These are phyloP conservation scores for Enteromius argenteus DNA, from an alignment of 2,797 vertebrate genomes.

Conservation along the genomic window DNA sequence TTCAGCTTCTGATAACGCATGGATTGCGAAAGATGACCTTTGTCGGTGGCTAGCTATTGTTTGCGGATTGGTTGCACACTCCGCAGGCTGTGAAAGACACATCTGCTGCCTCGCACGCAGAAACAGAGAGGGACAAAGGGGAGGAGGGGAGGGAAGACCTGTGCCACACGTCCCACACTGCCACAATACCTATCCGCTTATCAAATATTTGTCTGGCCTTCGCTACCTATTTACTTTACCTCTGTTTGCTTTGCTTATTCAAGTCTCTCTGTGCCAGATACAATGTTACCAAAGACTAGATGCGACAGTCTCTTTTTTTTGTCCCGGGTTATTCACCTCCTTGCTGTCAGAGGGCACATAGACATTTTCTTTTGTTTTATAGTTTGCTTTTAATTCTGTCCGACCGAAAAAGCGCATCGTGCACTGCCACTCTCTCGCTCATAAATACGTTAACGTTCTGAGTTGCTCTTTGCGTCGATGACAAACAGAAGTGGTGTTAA, in stretches of 20 bases:
- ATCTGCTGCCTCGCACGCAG: constrained; percentile 74
- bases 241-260: constrained; percentile 85
- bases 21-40: constrained; percentile 80
- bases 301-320: constrained; percentile 61
- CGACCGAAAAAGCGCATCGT: not conserved
- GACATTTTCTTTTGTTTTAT: constrained; percentile 22
- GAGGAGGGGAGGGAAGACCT: constrained; percentile 41
- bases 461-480: constrained; percentile 30
- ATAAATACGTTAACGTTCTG: constrained; percentile 7
- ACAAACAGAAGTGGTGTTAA: constrained; percentile 56
- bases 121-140: constrained; percentile 63
- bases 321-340: constrained; percentile 63
- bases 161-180: constrained; percentile 69
- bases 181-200: constrained; percentile 79
- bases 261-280: constrained; percentile 75
- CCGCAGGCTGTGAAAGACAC: constrained; percentile 81
- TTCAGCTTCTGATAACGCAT: constrained; percentile 66
- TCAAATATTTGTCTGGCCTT: constrained; percentile 93
- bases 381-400: not conserved
- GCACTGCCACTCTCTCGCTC: not conserved
- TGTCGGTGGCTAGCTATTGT: constrained; percentile 83
- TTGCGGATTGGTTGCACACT: constrained; percentile 80
- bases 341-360: constrained; percentile 16
- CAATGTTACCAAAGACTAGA: constrained; percentile 75
- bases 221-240: constrained; percentile 84